Percentiles rank a stretch among this genome's conserved stretches.
Conservation (phyloP, 2,797 vertebrate species). For the Sternotherus odoratus region DNA sequence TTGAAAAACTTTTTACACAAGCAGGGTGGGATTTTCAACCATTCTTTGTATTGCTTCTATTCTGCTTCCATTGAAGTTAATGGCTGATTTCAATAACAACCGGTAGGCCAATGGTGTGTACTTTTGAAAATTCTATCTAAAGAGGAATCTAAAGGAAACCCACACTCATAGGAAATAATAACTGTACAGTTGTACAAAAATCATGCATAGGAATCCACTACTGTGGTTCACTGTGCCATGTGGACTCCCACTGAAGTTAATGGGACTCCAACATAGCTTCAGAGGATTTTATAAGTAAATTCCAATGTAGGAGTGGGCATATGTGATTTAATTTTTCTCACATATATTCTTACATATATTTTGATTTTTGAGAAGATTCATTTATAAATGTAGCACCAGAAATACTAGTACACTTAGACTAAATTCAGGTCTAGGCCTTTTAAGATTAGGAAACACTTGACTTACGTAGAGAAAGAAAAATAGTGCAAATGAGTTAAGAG, state of each 20-base stretch:
- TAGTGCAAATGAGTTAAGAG: slow-evolving; percentile 53
- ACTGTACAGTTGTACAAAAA: not conserved
- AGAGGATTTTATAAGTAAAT: not conserved
- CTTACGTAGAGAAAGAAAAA: slow-evolving; percentile 61
- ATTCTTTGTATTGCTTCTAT: not conserved
- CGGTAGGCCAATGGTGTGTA: not conserved
- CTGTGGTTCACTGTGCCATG: accelerated
- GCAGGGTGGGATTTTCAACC: not conserved
- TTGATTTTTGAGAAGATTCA: not conserved
- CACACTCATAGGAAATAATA: slow-evolving; percentile 37
- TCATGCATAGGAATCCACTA: not conserved
- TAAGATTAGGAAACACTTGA: slow-evolving; percentile 58
- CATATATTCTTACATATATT: slow-evolving; percentile 1
- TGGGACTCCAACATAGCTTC: not conserved
- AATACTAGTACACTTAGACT: not conserved
- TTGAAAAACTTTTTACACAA: not conserved
- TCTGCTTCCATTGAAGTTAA: not conserved
- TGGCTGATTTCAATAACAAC: not conserved
- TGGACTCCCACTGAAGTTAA: not conserved
- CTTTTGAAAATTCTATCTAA: not conserved
- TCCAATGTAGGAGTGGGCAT: not conserved
- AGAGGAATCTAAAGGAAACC: slow-evolving; percentile 30
- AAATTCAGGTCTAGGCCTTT: slow-evolving; percentile 28
- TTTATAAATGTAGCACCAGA: not conserved
- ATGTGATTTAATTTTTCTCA: not conserved